phyloP scores from a whole-genome alignment of 35 echinoderm and acorn worm species.

The Eucidaris tribuloides region DNA sequence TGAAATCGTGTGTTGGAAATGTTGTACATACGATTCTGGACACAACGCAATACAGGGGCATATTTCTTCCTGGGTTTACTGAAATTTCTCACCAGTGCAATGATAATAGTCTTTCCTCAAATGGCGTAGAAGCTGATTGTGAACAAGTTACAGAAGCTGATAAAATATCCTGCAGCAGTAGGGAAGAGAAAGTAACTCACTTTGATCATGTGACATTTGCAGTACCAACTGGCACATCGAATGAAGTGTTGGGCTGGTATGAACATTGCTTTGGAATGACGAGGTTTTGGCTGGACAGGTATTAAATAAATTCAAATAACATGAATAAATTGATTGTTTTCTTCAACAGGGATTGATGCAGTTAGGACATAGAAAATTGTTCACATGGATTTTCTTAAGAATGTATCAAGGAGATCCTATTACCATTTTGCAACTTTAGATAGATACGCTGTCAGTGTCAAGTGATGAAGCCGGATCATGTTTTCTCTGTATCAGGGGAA shows the following conservation, averaged over 20 bases:
- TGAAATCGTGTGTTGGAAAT: constrained; percentile 89
- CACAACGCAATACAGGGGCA: constrained; percentile 62
- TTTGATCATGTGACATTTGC: constrained; percentile 96
- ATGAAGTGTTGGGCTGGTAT: constrained; percentile 68
- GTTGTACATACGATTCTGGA: constrained; percentile 82
- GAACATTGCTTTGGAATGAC: constrained; percentile 91
- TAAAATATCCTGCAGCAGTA: too few species aligned
- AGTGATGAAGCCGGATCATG: background rate
- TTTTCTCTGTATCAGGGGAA: background rate
- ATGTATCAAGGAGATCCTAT: background rate
- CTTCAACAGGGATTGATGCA: background rate
- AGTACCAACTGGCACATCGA: constrained; percentile 52
- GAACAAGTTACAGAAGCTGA: too few species aligned
- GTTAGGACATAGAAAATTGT: background rate
- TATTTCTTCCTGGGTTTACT: constrained; percentile 82
- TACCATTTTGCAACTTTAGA: background rate
- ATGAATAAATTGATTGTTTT: background rate
- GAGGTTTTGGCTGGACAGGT: constrained; percentile 83
- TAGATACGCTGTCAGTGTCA: background rate
- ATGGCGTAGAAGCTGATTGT: background rate
- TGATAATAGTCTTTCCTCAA: background rate
- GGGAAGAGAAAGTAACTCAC: constrained; percentile 33
- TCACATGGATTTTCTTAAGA: background rate
- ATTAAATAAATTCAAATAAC: background rate
- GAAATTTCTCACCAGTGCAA: background rate